A percentile compares a stretch with the other conserved stretches of the same genome.
phyloP scores from a whole-genome alignment of 2,888 invertebrate genomes.

The Drosophila meridiana region DNA sequence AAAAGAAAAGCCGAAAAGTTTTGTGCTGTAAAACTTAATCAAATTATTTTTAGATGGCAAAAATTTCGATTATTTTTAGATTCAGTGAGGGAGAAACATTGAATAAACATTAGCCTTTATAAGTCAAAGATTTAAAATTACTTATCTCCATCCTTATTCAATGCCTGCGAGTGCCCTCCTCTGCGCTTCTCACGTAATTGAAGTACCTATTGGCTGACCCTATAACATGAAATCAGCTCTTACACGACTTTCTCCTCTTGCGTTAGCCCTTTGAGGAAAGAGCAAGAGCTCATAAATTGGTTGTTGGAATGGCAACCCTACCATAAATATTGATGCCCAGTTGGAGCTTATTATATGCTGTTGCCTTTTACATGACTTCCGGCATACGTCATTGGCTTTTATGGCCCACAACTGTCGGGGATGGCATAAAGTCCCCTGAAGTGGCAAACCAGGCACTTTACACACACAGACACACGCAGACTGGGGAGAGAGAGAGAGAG shows the following conservation, averaged over 20 bases:
- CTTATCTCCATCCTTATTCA: background rate
- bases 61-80: slow-evolving; percentile 6
- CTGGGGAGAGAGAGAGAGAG: background rate
- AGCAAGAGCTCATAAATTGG: slow-evolving; percentile 50
- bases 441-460: slow-evolving; percentile 20
- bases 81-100: background rate
- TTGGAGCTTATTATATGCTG: slow-evolving; percentile 54
- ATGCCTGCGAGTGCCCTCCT: background rate
- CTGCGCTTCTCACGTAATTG: slow-evolving; percentile 29
- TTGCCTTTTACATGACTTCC: slow-evolving; percentile 26
- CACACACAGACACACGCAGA: background rate
- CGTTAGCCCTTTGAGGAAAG: slow-evolving; percentile 15
- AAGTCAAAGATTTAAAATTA: slow-evolving; percentile 7
- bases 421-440: slow-evolving; percentile 26
- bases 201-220: slow-evolving; percentile 18
- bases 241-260: slow-evolving; percentile 13
- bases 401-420: slow-evolving; percentile 51
- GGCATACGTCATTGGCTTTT: slow-evolving; percentile 61
- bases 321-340: slow-evolving; percentile 71
- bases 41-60: slow-evolving; percentile 7
- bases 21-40: slow-evolving; percentile 1
- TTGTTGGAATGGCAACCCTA: slow-evolving; percentile 39
- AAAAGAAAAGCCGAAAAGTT: slow-evolving; percentile 30
- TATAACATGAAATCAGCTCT: slow-evolving; percentile 40
- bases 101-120: background rate